Base-by-base conservation (phyloP, 1,140 invertebrate species). In the Amyelois transitella region DNA sequence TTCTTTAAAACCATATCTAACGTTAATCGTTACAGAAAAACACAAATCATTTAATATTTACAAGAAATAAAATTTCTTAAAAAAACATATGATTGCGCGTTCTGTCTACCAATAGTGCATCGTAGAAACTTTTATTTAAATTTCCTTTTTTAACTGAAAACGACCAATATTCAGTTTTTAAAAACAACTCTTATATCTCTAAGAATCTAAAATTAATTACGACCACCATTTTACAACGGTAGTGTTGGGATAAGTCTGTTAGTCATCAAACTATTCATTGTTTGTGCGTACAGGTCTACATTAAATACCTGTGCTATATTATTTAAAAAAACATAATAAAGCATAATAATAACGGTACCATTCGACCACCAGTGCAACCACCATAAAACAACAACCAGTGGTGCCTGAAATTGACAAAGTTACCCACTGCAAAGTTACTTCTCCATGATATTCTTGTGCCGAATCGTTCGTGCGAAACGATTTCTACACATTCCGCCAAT, bases 341-440 rank as follows among this genome's bases (percentile, higher is more conserved):
- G 24, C 49, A 22, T 60, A 60, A 55, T 55, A 44, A 58, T 52
- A 57, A 49, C 60, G 51, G 53, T 51, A 55, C 52, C 22, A 47
- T 49, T 52, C 54, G 51, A 38, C 12, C 20, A 45, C 55, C 54
- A 58, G 67, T 58, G 73, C 77, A 82, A 68, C 66, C 64, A 63
- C 66, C 67, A 71, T 64, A 54, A 65, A 76, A 67, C 55, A 63
- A 65, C 56, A 68, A 53, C 60, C 75, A 73, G 48, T 57, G 69
- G 64, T 62, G 71, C 75, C 75, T 78, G 70, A 77, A 78, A 79
- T 68, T 59, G 64, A 58, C 45, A 59, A 64, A 64, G 54, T 61
- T 72, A 75, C 69, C 62, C 64, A 60, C 68, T 63, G 66, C 55
- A 51, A 58, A 58, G 60, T 66, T 60, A 61, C 68, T 69, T 58